Evolutionary conservation across 2,797 vertebrate species (phyloP), one percentile per base, ranked within the genome.

Genomic region (Platyrinchus mystaceus): DNA sequence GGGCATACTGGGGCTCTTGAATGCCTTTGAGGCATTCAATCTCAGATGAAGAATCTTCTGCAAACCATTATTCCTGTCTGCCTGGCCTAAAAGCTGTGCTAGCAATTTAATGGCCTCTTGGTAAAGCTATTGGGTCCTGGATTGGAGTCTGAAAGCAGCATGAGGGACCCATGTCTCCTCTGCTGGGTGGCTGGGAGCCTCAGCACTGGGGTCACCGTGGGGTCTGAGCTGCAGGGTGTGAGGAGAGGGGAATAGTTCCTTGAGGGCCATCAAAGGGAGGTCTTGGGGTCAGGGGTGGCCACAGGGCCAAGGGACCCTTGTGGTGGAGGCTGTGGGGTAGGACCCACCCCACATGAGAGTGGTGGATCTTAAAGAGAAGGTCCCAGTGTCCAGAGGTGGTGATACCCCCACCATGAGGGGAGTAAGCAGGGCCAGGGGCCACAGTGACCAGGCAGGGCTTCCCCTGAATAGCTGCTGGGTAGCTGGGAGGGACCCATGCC

Each of bases 181-280:
- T 82, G 3, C 3, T 4, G 12, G 7, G 4, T 50, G 17, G 12
- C 39, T 52, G 67, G 15, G 39, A 77, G 24, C 27, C 26, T 41
- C 5, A 15, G 19, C 41, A 4, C 5, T 46, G 34, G 21, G 16
- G 8, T 62, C 28, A 10, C 69, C 32, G 5, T 8, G 27, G 23
- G 21, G 6, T 13, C 27, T 34, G 47, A 11, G 8, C 17, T 4
- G 7, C 9, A 2, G 2, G 12, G 0, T 9, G 8, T 3, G 2
- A 3, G 2, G 6, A 3, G 17, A 23, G 21, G 14, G 37, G 14
- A 19, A 22, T 20, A 28, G 24, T 10, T 80, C 22, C 39, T 53
- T 26, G 30, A 30, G 2, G 43, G 7, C 27, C 21, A 24, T 30
- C 23, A 24, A 13, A 74, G 49, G 10, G 19, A 64, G 46, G 36